Evolutionary conservation across 37 sponge, comb jelly and placozoan genomes (phyloP).

Genomic region (Dysidea cf. avara): DNA sequence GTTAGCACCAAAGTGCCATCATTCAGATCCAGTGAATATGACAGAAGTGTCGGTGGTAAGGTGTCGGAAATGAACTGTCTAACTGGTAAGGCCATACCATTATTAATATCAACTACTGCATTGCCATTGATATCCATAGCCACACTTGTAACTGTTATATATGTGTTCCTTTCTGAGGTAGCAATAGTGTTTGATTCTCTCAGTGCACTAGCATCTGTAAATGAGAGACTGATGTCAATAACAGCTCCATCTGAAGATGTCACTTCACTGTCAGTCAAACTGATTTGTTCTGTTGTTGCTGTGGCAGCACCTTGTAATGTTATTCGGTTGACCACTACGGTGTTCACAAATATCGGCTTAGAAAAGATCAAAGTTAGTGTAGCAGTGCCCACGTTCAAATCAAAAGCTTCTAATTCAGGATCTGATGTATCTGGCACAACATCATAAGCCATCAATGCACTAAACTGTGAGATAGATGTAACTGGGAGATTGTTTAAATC

Average conservation of each 20-base stretch:
- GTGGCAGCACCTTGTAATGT: constrained; percentile 32
- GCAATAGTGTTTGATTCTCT: constrained; percentile 41
- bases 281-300: neutral
- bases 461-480: constrained; percentile 39
- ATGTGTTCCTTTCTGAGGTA: constrained; percentile 58
- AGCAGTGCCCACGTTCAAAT: constrained; percentile 58
- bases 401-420: constrained; percentile 72
- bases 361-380: constrained; percentile 61
- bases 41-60: constrained; percentile 45
- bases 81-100: constrained; percentile 57
- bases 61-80: constrained; percentile 52
- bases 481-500: constrained; percentile 73
- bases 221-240: constrained; percentile 44
- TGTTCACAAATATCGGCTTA: constrained; percentile 50
- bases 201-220: constrained; percentile 30
- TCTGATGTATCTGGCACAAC: constrained; percentile 51
- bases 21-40: constrained; percentile 69
- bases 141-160: constrained; percentile 41
- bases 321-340: constrained; percentile 25
- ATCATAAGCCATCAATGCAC: constrained; percentile 43
- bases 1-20: constrained; percentile 51
- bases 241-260: constrained; percentile 59
- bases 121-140: constrained; percentile 43
- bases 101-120: constrained; percentile 38
- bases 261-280: constrained; percentile 25